Percentiles rank a stretch among this genome's conserved stretches.
These are phyloP conservation scores for Copidosoma floridanum DNA, from an alignment of 1,140 invertebrate species.

Conservation along the genomic window DNA sequence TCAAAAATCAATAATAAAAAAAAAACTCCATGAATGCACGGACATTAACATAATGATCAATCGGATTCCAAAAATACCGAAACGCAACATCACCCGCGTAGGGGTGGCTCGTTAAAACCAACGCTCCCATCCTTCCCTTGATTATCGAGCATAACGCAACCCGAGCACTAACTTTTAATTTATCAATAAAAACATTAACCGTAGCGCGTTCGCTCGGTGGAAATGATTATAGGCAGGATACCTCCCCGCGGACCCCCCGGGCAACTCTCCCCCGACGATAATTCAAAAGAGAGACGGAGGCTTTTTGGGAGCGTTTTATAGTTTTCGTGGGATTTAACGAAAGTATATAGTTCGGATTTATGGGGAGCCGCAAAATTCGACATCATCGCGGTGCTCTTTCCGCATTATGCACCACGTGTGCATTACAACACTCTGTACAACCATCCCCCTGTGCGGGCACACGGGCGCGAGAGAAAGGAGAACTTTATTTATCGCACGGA, in stretches of 20 bases:
- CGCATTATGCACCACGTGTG: slow-evolving; percentile 12
- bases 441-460: not conserved
- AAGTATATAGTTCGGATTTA: slow-evolving; percentile 27
- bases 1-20: no score
- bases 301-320: slow-evolving; percentile 10
- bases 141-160: slow-evolving; percentile 3
- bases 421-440: slow-evolving; percentile 8
- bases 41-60: no score
- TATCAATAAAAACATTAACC: slow-evolving; percentile 18
- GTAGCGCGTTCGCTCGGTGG: not conserved
- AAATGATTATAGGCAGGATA: slow-evolving; percentile 12
- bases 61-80: not conserved
- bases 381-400: not conserved
- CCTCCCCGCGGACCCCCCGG: no score
- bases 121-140: not conserved
- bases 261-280: no score
- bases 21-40: no score
- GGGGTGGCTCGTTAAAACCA: no score
- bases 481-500: slow-evolving; percentile 48
- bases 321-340: slow-evolving; percentile 23
- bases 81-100: no score
- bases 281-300: no score
- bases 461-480: not conserved
- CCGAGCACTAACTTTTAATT: slow-evolving; percentile 12
- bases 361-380: slow-evolving; percentile 23